phyloP scores from a whole-genome alignment of 2,113 vertebrate species.

The Macroglossus sobrinus region DNA sequence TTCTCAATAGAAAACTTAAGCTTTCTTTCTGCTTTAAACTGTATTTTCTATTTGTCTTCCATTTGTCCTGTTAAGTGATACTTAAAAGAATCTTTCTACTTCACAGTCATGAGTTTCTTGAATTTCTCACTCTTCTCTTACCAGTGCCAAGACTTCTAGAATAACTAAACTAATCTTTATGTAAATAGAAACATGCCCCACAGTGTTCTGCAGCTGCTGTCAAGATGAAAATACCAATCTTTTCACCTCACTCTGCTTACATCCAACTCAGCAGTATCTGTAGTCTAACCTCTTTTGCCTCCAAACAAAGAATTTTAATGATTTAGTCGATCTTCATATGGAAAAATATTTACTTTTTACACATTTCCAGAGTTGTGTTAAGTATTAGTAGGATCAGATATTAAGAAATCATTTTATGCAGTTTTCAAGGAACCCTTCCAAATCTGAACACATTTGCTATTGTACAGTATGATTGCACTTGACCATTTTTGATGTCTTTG shows the following conservation, averaged over 20 bases:
- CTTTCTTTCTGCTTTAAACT: not conserved
- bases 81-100: conserved; percentile 33
- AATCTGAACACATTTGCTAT: not conserved
- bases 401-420: not conserved
- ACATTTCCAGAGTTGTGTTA: not conserved
- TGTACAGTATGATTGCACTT: not conserved
- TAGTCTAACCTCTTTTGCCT: conserved; percentile 37
- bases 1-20: not conserved
- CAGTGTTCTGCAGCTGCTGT: conserved; percentile 34
- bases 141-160: conserved; percentile 53
- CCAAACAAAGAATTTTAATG: conserved; percentile 36
- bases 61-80: conserved; percentile 42
- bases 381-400: not conserved
- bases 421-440: not conserved
- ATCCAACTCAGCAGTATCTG: conserved; percentile 24
- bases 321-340: conserved; percentile 25
- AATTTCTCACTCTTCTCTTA: conserved; percentile 49
- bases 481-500: not conserved
- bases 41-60: not conserved
- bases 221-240: conserved; percentile 29
- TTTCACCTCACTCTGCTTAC: not conserved
- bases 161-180: conserved; percentile 53
- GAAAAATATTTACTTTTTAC: not conserved
- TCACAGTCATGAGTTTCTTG: conserved; percentile 40
- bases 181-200: conserved; percentile 63